Conservation (phyloP, 2,797 vertebrate genomes). For the Acanthis flammea region DNA sequence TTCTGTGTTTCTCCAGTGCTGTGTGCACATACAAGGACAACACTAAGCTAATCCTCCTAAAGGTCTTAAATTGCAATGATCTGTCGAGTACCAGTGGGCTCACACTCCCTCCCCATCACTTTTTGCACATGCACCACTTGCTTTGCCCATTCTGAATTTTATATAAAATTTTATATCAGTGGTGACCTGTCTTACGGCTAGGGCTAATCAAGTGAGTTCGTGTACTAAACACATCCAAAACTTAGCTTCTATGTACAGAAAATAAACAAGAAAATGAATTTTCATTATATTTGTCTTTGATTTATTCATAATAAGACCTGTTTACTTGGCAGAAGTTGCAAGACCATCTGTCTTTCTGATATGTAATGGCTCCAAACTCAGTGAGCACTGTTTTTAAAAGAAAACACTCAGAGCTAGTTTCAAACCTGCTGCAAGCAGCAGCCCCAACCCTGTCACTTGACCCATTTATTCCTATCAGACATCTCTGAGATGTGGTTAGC, state of each 20-base stretch:
- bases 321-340: slow-evolving; percentile 42
- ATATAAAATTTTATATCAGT: background rate
- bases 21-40: rapidly evolving
- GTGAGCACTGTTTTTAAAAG: slow-evolving; percentile 13
- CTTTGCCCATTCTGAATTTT: background rate
- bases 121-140: background rate
- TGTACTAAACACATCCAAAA: background rate
- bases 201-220: background rate
- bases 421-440: slow-evolving; percentile 10
- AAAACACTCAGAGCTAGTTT: slow-evolving; percentile 2
- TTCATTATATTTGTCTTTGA: slow-evolving; percentile 11
- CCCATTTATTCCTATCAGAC: slow-evolving; percentile 37
- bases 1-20: background rate
- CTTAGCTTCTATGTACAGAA: background rate
- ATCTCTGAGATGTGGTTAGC: background rate
- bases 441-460: slow-evolving; percentile 9
- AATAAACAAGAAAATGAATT: slow-evolving; percentile 26
- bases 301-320: slow-evolving; percentile 57
- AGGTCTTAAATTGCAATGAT: background rate
- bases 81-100: background rate
- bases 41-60: background rate
- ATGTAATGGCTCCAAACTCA: slow-evolving; percentile 6
- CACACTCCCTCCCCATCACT: background rate
- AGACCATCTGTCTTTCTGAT: slow-evolving; percentile 66
- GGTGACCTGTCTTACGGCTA: background rate